Conservation (phyloP, 2,113 vertebrate species). For the Eleginops maclovinus region DNA sequence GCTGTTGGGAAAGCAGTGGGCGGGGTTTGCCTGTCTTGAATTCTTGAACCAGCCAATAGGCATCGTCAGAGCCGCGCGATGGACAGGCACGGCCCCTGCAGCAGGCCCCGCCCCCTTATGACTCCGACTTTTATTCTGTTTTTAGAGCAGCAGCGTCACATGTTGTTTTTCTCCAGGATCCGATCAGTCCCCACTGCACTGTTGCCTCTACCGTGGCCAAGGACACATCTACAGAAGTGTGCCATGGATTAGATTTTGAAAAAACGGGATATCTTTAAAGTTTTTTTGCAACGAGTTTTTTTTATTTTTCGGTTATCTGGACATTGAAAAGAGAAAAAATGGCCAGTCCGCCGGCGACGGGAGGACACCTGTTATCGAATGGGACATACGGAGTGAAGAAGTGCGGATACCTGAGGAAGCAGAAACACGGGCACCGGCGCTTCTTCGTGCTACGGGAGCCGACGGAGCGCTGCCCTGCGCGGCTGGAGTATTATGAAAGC, state of each 20-base stretch:
- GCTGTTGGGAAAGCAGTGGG: conserved; percentile 25
- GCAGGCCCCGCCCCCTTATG: conserved; percentile 76
- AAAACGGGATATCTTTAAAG: not conserved
- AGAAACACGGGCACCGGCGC: conserved; percentile 95
- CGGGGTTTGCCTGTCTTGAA: conserved; percentile 31
- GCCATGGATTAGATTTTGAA: conserved; percentile 56
- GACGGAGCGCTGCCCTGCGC: conserved; percentile 85
- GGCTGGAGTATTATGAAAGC: conserved; percentile 97
- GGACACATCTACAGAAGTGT: conserved; percentile 57
- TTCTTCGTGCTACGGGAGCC: conserved; percentile 93
- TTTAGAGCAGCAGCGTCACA: conserved; percentile 88
- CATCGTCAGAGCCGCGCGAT: conserved; percentile 21
- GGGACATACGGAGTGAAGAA: conserved; percentile 87
- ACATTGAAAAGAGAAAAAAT: conserved; percentile 68
- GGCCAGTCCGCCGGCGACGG: conserved; percentile 84
- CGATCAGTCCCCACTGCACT: conserved; percentile 58
- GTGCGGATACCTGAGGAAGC: conserved; percentile 96
- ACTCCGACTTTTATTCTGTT: conserved; percentile 81
- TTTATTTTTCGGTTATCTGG: not conserved
- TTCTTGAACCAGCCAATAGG: conserved; percentile 58
- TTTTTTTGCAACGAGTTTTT: conserved; percentile 8
- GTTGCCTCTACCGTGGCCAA: conserved; percentile 78
- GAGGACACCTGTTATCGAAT: conserved; percentile 76
- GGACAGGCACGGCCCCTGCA: conserved; percentile 75
- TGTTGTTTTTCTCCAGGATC: conserved; percentile 95